Percentiles rank a stretch among this genome's conserved stretches.
These are phyloP conservation scores for Megaustenia siamemsis DNA, from an alignment of 2,888 invertebrate species.

Conservation along the genomic window DNA sequence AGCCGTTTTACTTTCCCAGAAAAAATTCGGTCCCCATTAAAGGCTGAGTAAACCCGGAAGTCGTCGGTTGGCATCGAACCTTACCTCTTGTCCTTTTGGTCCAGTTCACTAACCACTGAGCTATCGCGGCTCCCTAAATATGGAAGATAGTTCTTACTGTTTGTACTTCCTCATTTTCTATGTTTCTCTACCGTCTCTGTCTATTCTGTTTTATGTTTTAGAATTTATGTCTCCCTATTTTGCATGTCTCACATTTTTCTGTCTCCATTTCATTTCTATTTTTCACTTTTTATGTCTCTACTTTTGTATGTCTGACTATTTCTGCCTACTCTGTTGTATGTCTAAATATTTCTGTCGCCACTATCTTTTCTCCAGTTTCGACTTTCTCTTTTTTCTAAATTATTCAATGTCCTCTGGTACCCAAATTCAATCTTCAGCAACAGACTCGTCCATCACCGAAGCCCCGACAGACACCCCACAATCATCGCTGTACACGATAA, in stretches of 20 bases:
- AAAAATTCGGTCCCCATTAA: too few species aligned
- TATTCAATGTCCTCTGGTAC: neutral
- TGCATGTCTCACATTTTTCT: neutral
- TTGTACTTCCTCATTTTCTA: neutral
- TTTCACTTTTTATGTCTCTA: neutral
- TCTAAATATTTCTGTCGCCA: too few species aligned
- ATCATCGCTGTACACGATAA: constrained; percentile 44
- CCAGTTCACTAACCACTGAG: too few species aligned
- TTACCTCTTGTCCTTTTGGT: too few species aligned
- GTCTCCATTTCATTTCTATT: neutral
- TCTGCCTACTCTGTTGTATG: neutral
- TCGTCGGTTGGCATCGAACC: too few species aligned
- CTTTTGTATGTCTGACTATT: neutral
- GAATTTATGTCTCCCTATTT: neutral
- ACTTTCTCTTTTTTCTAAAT: neutral
- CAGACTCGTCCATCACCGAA: constrained; percentile 2
- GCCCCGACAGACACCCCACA: constrained; percentile 12
- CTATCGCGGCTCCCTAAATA: too few species aligned
- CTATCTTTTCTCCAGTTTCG: neutral
- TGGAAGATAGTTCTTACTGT: too few species aligned
- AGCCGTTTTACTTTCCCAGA: too few species aligned
- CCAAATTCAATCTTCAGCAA: constrained; percentile 18
- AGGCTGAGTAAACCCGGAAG: too few species aligned
- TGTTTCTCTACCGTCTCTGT: neutral
- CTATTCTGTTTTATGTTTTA: neutral